A percentile compares a stretch with the other conserved stretches of the same genome.
Evolutionary conservation across 2,113 vertebrate genomes (phyloP).

Genomic region (Chionodraco myersi): DNA sequence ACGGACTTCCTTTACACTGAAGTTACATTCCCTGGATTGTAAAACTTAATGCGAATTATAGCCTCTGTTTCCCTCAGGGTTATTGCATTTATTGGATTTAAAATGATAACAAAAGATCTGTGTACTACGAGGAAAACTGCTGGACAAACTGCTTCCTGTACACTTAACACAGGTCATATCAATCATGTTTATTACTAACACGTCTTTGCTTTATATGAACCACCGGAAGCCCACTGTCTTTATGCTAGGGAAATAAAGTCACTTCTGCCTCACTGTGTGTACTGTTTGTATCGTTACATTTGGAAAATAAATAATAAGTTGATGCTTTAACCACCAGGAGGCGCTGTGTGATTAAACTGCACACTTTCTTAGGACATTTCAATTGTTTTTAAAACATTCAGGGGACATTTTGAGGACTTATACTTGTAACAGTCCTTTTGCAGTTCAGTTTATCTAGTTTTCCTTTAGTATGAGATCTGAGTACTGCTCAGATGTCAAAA

Average conservation of each 20-base stretch:
- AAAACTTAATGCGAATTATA: not conserved
- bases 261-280: not conserved
- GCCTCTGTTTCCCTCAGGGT: not conserved
- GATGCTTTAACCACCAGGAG: constrained; percentile 54
- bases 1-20: not conserved
- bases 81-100: not conserved
- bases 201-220: not conserved
- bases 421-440: no score
- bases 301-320: no score
- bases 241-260: constrained; percentile 41
- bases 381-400: no score
- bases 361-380: no score
- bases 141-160: not conserved
- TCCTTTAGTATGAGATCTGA: no score
- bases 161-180: not conserved
- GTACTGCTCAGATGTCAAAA: no score
- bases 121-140: no score
- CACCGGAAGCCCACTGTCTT: not conserved
- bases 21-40: constrained; percentile 22
- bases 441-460: no score
- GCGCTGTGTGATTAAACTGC: constrained; percentile 26
- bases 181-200: not conserved
- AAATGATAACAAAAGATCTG: not conserved
- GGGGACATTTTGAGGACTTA: no score
- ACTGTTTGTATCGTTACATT: no score